Evolutionary conservation across 2,888 invertebrate genomes (phyloP).

Genomic region (Apocheima hispidaria): DNA sequence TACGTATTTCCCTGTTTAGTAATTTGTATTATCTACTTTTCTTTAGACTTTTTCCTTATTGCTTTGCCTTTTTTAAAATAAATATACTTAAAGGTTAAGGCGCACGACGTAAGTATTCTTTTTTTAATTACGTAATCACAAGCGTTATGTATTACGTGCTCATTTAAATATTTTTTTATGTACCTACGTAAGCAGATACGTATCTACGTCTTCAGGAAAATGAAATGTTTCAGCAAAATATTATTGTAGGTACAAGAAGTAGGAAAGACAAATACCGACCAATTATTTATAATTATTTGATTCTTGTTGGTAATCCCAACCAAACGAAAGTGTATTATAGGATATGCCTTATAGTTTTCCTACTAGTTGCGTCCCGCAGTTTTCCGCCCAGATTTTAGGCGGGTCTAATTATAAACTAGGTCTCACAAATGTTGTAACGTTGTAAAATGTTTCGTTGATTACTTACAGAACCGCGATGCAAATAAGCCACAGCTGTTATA

Average conservation of each 20-base stretch:
- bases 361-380: too few species aligned
- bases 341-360: too few species aligned
- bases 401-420: too few species aligned
- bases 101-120: not conserved
- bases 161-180: not conserved
- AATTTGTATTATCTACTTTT: not conserved
- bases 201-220: conserved; percentile 5
- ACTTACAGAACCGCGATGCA: too few species aligned
- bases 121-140: not conserved
- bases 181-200: not conserved
- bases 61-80: not conserved
- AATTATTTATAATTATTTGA: too few species aligned
- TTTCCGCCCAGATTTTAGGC: too few species aligned
- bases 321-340: not conserved
- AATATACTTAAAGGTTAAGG: not conserved
- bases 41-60: not conserved
- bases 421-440: too few species aligned
- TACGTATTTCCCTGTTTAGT: too few species aligned
- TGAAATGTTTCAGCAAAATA: not conserved
- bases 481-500: too few species aligned
- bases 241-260: not conserved
- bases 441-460: too few species aligned
- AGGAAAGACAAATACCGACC: not conserved
- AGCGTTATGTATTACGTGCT: too few species aligned
- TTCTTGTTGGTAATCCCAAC: not conserved